Base-by-base conservation (phyloP, 2,113 vertebrate genomes). In the Charina bottae region DNA sequence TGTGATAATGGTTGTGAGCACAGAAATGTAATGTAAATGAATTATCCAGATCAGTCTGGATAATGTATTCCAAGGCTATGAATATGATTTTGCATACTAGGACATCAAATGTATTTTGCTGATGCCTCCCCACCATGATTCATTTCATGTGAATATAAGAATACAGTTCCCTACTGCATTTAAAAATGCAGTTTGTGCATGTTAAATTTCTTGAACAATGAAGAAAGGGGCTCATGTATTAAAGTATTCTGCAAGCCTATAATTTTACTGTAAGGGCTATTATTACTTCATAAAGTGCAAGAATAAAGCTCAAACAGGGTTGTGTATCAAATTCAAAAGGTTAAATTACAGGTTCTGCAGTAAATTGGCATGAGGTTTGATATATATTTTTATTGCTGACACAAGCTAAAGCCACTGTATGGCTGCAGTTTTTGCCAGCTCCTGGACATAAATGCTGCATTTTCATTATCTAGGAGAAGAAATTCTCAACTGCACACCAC, bases 261-360 rank as follows among this genome's bases (percentile, higher is more conserved):
- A 95, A 90, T 96, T 96, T 96, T 93, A 88, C 88, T 92, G 83
- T 93, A 96, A 96, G 94, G 0, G 68, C 90, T 94, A 72, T 94
- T 95, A 91, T 94, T 95, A 95, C 84, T 85, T 90, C 92, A 92
- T 93, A 91, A 62, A 93, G 53, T 94, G 85, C 87, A 95, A 92
- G 93, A 17, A n/a, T 90, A 91, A 95, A 95, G 60, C 94, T 94
- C 87, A 95, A 94, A 68, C 88, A 89, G 54, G 89, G 24, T 53
- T 92, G n/a, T 89, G 78, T 93, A 92, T 92, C 87, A 94, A 93
- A 93, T 91, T 60, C 54, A 90, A 91, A 92, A 93, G 86, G 55
- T 93, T 95, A 96, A 95, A 94, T 94, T 95, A 94, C 92, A 90
- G 59, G 89, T 92, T 94, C 92, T 42, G 17, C 53, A 1, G 8